Conservation (phyloP, 2,797 vertebrate genomes). For the Leptatherina wallacei region DNA sequence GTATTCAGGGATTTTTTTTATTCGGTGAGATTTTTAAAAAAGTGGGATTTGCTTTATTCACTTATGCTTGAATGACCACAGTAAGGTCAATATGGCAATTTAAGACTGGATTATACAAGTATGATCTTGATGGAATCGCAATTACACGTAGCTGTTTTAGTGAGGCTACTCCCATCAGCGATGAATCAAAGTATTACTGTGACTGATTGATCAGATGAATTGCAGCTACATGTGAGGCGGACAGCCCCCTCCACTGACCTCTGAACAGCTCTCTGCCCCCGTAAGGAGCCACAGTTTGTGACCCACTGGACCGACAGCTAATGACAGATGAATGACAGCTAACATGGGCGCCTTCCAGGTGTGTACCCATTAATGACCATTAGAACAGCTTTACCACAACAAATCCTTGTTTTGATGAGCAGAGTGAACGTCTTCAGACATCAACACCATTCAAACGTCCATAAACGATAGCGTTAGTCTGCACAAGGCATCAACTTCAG, state of each 20-base stretch:
- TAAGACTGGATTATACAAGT: not conserved
- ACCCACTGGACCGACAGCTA: slow-evolving; percentile 16
- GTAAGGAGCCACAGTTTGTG: not conserved
- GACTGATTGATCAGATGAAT: not conserved
- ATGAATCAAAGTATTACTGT: not conserved
- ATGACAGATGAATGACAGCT: slow-evolving; percentile 33
- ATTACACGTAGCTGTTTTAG: not conserved
- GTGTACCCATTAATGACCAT: not conserved
- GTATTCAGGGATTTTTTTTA: not conserved
- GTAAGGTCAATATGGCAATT: slow-evolving; percentile 11
- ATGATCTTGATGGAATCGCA: not conserved
- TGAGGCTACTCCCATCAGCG: not conserved
- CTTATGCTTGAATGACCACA: not conserved
- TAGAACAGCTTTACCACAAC: not conserved
- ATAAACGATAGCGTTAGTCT: not conserved
- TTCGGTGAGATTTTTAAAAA: not conserved
- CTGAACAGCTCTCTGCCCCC: slow-evolving; percentile 29
- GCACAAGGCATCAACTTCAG: slow-evolving; percentile 18
- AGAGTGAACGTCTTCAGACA: slow-evolving; percentile 22
- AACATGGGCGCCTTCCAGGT: not conserved
- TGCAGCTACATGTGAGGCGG: not conserved
- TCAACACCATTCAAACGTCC: slow-evolving; percentile 8
- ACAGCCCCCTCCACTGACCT: slow-evolving; percentile 33
- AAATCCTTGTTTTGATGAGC: not conserved
- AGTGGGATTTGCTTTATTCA: slow-evolving; percentile 10